A percentile compares a stretch with the other conserved stretches of the same genome.
phyloP scores from a whole-genome alignment of 2,113 vertebrate species.

The Nycticryphes semicollaris region DNA sequence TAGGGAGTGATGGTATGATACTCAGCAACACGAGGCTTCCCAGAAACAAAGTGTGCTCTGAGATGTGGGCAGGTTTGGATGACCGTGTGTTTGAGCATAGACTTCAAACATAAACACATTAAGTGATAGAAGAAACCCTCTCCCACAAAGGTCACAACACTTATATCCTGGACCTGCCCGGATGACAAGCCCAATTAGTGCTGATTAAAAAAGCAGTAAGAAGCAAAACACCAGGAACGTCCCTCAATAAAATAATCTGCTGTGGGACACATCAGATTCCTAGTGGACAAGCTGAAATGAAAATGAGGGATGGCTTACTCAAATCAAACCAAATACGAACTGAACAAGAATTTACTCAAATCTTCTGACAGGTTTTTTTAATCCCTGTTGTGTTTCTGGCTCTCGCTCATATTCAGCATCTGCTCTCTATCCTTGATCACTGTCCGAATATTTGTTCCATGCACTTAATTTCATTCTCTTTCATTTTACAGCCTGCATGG shows the following conservation, averaged over 20 bases:
- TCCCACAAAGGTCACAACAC: not conserved
- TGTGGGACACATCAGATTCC: not conserved
- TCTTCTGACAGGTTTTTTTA: conserved; percentile 51
- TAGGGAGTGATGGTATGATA: not conserved
- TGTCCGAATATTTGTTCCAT: conserved; percentile 43
- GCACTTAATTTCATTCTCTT: conserved; percentile 59
- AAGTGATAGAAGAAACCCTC: not conserved
- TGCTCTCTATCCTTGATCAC: conserved; percentile 58
- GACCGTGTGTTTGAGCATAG: not conserved
- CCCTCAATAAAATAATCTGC: not conserved
- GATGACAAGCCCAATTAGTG: not conserved
- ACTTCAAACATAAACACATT: conserved; percentile 46
- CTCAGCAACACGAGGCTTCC: not conserved
- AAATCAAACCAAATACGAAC: not conserved
- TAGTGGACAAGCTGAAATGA: not conserved
- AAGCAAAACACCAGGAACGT: conserved; percentile 6
- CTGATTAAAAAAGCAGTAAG: not conserved
- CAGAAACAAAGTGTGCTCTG: not conserved
- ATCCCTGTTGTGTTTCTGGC: conserved; percentile 42
- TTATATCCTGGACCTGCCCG: not conserved
- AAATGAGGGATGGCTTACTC: conserved; percentile 6
- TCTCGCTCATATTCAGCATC: conserved; percentile 8
- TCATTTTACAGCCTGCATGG: conserved; percentile 43
- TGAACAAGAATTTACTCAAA: conserved; percentile 2
- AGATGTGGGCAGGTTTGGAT: not conserved